These are phyloP conservation scores for Tineola bisselliella DNA, from an alignment of 2,888 invertebrate genomes.

Conservation along the genomic window DNA sequence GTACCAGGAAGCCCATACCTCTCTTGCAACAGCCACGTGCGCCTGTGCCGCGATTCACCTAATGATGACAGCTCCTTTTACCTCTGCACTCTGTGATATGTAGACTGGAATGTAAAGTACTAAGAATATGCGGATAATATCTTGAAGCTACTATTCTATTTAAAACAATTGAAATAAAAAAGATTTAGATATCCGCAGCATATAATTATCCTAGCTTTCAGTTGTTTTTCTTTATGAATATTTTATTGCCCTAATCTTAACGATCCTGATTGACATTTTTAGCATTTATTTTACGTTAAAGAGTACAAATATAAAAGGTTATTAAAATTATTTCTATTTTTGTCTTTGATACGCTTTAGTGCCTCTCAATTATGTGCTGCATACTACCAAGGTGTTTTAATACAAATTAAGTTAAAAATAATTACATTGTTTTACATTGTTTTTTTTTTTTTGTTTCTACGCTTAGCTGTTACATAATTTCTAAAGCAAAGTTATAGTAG, in stretches of 20 bases:
- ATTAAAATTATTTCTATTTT: too few relatives aligned
- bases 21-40: conserved; percentile 4
- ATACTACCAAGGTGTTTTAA: background rate
- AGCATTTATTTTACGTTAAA: too few relatives aligned
- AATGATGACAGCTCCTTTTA: conserved; percentile 13
- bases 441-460: background rate
- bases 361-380: background rate
- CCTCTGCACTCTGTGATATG: background rate
- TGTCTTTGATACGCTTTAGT: background rate
- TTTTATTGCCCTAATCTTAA: too few relatives aligned
- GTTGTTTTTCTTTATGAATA: too few relatives aligned
- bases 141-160: too few relatives aligned
- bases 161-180: too few relatives aligned
- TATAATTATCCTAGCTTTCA: too few relatives aligned
- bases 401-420: background rate
- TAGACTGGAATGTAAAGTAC: background rate
- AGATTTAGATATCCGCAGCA: too few relatives aligned
- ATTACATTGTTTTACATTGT: background rate
- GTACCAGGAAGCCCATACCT: conserved; percentile 9
- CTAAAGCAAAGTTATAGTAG: background rate
- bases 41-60: background rate
- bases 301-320: too few relatives aligned
- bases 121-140: background rate
- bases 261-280: too few relatives aligned
- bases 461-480: background rate